Evolutionary conservation across 2,888 invertebrate genomes (phyloP).

Genomic region (Melipona beecheii): DNA sequence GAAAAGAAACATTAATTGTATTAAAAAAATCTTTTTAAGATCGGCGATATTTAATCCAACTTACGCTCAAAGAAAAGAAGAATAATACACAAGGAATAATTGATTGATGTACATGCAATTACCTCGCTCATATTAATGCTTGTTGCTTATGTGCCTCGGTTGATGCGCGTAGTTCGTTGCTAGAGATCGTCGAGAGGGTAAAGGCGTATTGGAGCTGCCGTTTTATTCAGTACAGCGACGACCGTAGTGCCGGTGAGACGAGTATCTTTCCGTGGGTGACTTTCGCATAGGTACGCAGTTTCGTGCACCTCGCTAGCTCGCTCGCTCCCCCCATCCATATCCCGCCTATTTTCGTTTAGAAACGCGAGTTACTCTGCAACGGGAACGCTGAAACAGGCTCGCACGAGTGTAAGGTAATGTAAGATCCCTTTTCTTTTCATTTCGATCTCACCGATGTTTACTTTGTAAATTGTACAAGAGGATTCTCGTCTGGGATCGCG

Average conservation of each 20-base stretch:
- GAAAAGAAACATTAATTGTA: neutral
- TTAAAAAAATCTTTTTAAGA: neutral
- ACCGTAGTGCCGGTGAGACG: slow-evolving; percentile 59
- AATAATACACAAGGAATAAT: neutral
- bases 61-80: neutral
- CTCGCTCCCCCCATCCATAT: neutral
- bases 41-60: neutral
- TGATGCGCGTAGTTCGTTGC: slow-evolving; percentile 31
- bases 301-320: neutral
- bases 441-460: no score
- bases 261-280: slow-evolving; percentile 15
- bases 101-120: slow-evolving; percentile 42
- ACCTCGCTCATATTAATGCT: neutral
- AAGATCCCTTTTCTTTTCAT: slow-evolving; percentile 1
- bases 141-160: neutral
- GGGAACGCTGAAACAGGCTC: neutral
- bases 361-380: slow-evolving; percentile 17
- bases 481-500: neutral
- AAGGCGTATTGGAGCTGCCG: slow-evolving; percentile 49
- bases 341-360: neutral
- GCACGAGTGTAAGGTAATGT: neutral
- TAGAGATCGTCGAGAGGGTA: slow-evolving; percentile 49
- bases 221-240: slow-evolving; percentile 67
- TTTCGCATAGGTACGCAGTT: slow-evolving; percentile 50
- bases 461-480: neutral